A percentile compares a stretch with the other conserved stretches of the same genome.
These are phyloP conservation scores for Trichomalopsis sarcophagae DNA, from an alignment of 1,140 invertebrate species.

Conservation along the genomic window DNA sequence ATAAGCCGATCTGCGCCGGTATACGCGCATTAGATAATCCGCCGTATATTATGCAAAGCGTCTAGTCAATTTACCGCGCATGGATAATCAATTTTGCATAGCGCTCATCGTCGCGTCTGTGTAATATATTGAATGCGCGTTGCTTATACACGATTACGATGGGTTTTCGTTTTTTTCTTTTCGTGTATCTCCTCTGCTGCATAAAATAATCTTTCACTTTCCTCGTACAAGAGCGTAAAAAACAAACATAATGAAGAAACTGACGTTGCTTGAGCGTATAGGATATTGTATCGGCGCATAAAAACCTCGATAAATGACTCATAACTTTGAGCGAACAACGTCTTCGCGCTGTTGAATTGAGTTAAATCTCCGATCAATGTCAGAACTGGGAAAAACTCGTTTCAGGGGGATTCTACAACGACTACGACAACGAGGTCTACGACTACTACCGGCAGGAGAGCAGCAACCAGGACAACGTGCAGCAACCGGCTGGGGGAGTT, in stretches of 20 bases:
- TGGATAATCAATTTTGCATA: background rate
- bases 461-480: slow-evolving; percentile 43
- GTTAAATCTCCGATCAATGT: background rate
- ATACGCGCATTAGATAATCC: background rate
- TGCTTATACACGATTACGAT: too few relatives aligned
- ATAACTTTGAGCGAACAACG: background rate
- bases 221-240: too few relatives aligned
- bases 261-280: background rate
- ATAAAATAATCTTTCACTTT: too few relatives aligned
- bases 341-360: background rate
- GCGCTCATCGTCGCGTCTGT: too few relatives aligned
- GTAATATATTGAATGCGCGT: too few relatives aligned
- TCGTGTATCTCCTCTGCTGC: too few relatives aligned
- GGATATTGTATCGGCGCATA: background rate
- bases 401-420: slow-evolving; percentile 43
- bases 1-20: background rate
- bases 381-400: background rate
- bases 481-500: slow-evolving; percentile 36
- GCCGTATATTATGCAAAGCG: too few relatives aligned
- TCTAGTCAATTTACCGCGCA: background rate
- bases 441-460: slow-evolving; percentile 35
- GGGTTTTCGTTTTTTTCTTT: too few relatives aligned
- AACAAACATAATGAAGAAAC: too few relatives aligned
- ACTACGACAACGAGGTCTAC: slow-evolving; percentile 51
- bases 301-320: background rate